Evolutionary conservation across 2,888 invertebrate species (phyloP).

Genomic region (Meiosimyza decipiens): DNA sequence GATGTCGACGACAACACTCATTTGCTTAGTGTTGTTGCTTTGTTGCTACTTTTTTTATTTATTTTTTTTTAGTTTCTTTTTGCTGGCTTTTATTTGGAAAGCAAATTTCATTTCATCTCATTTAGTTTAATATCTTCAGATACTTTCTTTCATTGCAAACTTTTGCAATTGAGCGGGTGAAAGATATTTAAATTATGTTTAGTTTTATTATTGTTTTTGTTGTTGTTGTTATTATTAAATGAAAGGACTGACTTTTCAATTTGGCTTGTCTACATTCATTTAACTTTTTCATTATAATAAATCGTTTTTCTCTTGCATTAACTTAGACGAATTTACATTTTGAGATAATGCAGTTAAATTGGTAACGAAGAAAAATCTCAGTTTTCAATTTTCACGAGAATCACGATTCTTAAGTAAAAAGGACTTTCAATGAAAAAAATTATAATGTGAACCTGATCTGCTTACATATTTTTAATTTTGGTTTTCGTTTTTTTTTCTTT

Average conservation of each 20-base stretch:
- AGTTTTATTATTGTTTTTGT: neutral
- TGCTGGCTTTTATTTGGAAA: slow-evolving; percentile 22
- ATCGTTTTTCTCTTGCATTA: no score
- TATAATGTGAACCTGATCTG: no score
- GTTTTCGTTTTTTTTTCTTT: no score
- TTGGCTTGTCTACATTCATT: neutral
- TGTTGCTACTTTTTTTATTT: neutral
- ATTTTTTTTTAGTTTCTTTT: slow-evolving; percentile 5
- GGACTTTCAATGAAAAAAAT: no score
- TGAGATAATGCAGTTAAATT: no score
- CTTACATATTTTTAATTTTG: no score
- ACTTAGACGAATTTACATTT: no score
- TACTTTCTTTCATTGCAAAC: slow-evolving; percentile 17
- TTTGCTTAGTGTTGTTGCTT: slow-evolving; percentile 10
- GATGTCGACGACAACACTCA: neutral
- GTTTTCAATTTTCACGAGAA: no score
- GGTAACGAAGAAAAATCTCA: no score
- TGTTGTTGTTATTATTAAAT: neutral
- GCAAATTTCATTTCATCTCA: slow-evolving; percentile 32
- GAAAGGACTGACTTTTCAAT: neutral
- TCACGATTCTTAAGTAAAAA: no score
- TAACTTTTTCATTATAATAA: no score
- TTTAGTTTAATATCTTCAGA: slow-evolving; percentile 25
- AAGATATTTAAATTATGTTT: slow-evolving; percentile 28
- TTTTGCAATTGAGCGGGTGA: neutral